Evolutionary conservation across 2,888 invertebrate genomes (phyloP).

Genomic region (Ctenicera cuprea): DNA sequence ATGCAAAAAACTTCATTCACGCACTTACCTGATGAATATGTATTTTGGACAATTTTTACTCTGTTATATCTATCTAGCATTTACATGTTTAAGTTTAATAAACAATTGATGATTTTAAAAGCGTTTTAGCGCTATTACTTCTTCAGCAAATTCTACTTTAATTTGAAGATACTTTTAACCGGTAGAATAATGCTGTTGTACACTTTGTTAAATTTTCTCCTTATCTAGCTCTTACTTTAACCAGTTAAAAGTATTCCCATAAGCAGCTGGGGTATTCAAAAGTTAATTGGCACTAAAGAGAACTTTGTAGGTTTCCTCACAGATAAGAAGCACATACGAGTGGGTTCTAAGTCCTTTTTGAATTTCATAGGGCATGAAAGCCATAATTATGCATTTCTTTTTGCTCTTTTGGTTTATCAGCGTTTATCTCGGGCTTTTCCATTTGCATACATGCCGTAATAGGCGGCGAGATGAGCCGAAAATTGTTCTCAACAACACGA

Average conservation of each 20-base stretch:
- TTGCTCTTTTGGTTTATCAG: neutral
- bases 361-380: constrained; percentile 19
- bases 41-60: too few relatives aligned
- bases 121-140: too few relatives aligned
- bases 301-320: constrained; percentile 8
- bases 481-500: constrained; percentile 28
- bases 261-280: constrained; percentile 21
- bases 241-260: constrained; percentile 26
- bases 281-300: constrained; percentile 32
- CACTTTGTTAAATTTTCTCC: constrained; percentile 4
- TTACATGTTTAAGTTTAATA: too few relatives aligned
- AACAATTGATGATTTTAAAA: too few relatives aligned
- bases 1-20: too few relatives aligned
- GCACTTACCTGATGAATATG: too few relatives aligned
- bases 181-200: neutral
- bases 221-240: constrained; percentile 7
- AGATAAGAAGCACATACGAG: constrained; percentile 28
- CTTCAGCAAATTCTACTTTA: too few relatives aligned
- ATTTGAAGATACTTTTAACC: neutral
- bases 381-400: constrained; percentile 15
- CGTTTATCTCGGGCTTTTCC: constrained; percentile 8
- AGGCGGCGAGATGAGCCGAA: constrained; percentile 25
- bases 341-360: constrained; percentile 11
- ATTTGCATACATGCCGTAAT: constrained; percentile 29
- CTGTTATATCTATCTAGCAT: too few relatives aligned